These are phyloP conservation scores for Pelmatolapia mariae DNA, from an alignment of 2,113 vertebrate genomes.

Conservation along the genomic window DNA sequence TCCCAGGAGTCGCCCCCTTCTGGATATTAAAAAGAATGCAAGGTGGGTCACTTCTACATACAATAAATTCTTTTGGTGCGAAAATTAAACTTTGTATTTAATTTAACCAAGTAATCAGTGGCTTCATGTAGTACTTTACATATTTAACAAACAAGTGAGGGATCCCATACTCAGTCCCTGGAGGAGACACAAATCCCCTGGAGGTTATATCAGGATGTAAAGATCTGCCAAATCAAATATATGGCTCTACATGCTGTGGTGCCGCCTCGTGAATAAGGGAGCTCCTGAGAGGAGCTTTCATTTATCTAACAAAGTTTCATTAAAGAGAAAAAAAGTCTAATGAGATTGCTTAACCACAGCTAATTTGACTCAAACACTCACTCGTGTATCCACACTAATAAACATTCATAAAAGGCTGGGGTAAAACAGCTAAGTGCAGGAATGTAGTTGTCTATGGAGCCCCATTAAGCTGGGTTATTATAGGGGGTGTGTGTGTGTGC, in stretches of 20 bases:
- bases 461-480: conserved; percentile 1
- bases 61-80: not conserved
- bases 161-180: not conserved
- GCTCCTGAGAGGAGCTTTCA: not conserved
- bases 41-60: not conserved
- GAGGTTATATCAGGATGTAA: not conserved
- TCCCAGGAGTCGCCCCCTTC: not conserved
- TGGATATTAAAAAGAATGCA: not conserved
- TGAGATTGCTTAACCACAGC: not conserved
- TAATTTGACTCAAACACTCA: not conserved
- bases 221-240: not conserved
- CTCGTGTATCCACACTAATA: not conserved
- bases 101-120: not conserved
- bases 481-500: not conserved
- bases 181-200: not conserved
- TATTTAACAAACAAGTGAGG: not conserved
- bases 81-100: fast-evolving
- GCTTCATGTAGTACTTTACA: not conserved
- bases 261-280: not conserved
- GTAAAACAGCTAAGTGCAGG: not conserved
- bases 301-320: not conserved
- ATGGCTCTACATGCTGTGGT: not conserved
- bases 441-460: conserved; percentile 10
- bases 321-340: not conserved
- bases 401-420: not conserved